Conservation (phyloP, 2,797 vertebrate species). For the Coracias cyanogaster region DNA sequence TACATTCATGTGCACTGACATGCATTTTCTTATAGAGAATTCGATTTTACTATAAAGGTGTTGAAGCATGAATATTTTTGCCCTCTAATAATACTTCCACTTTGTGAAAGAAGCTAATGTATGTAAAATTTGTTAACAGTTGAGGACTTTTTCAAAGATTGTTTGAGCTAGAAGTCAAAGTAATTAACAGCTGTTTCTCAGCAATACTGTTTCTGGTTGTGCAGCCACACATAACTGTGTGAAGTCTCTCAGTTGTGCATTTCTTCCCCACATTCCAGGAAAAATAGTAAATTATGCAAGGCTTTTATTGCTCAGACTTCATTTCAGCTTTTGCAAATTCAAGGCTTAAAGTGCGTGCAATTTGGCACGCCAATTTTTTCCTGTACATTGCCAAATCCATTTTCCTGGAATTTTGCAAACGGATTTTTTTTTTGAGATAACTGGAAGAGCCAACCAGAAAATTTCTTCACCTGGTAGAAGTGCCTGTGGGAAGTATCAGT, state of each 20-base stretch:
- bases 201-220: neutral
- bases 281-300: neutral
- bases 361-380: fast-evolving
- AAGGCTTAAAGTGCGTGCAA: neutral
- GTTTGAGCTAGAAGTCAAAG: neutral
- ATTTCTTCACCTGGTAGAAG: neutral
- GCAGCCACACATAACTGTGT: neutral
- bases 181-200: neutral
- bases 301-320: neutral
- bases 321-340: neutral
- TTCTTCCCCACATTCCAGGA: neutral
- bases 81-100: neutral
- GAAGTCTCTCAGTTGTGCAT: neutral
- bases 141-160: neutral
- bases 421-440: neutral
- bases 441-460: neutral
- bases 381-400: neutral
- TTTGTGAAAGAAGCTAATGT: neutral
- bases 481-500: neutral
- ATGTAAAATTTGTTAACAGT: neutral
- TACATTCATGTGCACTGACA: neutral
- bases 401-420: neutral
- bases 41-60: neutral
- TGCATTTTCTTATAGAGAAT: neutral
- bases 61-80: neutral